phyloP scores from a whole-genome alignment of 2,113 vertebrate genomes.

The Sus scrofa region DNA sequence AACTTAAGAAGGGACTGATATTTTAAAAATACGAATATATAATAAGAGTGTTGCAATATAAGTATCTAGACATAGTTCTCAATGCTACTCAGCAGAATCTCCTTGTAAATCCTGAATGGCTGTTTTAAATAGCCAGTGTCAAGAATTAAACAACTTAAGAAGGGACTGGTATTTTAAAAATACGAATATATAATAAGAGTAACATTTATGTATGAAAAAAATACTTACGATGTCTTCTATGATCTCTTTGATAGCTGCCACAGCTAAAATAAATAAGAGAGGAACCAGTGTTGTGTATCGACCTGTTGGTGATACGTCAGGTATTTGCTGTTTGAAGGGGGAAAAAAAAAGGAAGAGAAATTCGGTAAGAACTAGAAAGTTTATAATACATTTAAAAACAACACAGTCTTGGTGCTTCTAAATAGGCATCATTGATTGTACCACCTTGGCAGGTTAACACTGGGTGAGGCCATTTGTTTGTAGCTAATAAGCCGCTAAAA shows the following conservation, averaged over 20 bases:
- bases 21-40: neutral
- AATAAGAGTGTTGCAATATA: no score
- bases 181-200: neutral
- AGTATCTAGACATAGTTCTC: no score
- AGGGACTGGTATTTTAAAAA: neutral
- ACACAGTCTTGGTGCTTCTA: neutral
- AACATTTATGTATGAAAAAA: neutral
- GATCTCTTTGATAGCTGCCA: conserved; percentile 98
- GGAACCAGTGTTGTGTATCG: conserved; percentile 99
- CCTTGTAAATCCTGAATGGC: no score
- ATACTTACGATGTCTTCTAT: conserved; percentile 98
- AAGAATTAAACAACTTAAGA: neutral
- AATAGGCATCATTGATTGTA: neutral
- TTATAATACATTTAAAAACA: conserved; percentile 11
- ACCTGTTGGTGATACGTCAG: conserved; percentile 98
- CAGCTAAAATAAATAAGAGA: conserved; percentile 97
- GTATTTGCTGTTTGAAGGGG: conserved; percentile 94
- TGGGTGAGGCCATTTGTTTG: neutral
- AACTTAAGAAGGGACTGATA: neutral
- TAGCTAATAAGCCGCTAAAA: neutral
- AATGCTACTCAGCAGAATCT: no score
- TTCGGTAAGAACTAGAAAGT: conserved; percentile 35
- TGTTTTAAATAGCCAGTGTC: neutral
- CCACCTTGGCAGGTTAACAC: neutral
- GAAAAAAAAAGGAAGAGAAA: conserved; percentile 36